Evolutionary conservation across 1,140 invertebrate genomes (phyloP).

Genomic region (Heliconius himera): DNA sequence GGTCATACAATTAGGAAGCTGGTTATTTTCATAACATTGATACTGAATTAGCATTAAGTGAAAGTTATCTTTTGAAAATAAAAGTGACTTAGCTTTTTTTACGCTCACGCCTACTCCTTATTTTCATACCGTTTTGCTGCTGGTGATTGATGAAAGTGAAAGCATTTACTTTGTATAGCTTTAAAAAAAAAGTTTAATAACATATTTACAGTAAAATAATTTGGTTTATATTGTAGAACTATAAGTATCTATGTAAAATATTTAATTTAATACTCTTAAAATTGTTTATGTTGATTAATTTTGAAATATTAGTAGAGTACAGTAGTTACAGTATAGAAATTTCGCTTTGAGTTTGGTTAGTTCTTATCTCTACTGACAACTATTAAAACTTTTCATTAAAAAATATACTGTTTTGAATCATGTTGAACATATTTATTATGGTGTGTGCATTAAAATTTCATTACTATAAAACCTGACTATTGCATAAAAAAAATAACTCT

Average conservation of each 20-base stretch:
- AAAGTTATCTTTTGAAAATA: constrained; percentile 19
- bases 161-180: background rate
- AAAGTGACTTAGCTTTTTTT: constrained; percentile 6
- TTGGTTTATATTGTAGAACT: background rate
- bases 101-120: background rate
- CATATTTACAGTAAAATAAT: background rate
- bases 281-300: background rate
- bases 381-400: background rate
- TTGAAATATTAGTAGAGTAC: background rate
- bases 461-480: background rate
- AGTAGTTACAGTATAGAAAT: background rate
- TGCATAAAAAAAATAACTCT: background rate
- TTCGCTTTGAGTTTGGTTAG: background rate
- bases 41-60: constrained; percentile 17
- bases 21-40: background rate
- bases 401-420: background rate
- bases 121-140: background rate
- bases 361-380: background rate
- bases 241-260: background rate
- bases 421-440: background rate
- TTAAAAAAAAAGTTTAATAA: background rate
- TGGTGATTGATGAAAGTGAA: background rate
- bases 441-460: too few species aligned
- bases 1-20: background rate
- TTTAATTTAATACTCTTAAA: background rate